Evolutionary conservation across 2,888 invertebrate species (phyloP).

Genomic region (Chymomyza fuscimana): DNA sequence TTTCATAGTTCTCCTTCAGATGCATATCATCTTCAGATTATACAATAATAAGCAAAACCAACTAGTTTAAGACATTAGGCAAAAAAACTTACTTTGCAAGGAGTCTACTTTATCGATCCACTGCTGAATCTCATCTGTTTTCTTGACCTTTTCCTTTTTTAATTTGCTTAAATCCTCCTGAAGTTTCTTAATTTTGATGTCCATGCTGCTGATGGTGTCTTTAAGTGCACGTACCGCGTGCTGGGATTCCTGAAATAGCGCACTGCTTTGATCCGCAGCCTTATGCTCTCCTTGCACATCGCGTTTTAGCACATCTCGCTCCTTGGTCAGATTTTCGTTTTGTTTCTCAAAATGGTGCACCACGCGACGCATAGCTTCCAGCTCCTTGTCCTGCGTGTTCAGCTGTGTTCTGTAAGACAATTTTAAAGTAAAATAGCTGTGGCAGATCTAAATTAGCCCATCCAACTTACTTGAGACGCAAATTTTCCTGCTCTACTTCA

Average conservation of each 20-base stretch:
- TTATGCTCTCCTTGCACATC: slow-evolving; percentile 72
- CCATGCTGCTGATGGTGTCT: slow-evolving; percentile 69
- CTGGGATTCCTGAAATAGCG: slow-evolving; percentile 71
- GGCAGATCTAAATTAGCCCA: neutral
- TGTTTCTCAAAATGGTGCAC: slow-evolving; percentile 75
- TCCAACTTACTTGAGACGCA: slow-evolving; percentile 67
- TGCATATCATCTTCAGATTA: slow-evolving; percentile 72
- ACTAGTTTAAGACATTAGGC: neutral
- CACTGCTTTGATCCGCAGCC: slow-evolving; percentile 53
- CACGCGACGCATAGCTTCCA: slow-evolving; percentile 75
- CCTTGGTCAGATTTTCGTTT: slow-evolving; percentile 74
- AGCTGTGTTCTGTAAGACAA: slow-evolving; percentile 63
- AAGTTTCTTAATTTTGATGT: slow-evolving; percentile 71
- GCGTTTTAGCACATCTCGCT: slow-evolving; percentile 75
- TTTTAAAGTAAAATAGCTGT: neutral
- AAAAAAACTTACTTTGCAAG: slow-evolving; percentile 65
- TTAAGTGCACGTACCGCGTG: slow-evolving; percentile 77
- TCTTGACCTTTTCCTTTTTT: slow-evolving; percentile 74
- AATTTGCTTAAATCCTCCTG: slow-evolving; percentile 67
- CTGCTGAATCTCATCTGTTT: slow-evolving; percentile 76
- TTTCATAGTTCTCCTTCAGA: slow-evolving; percentile 76
- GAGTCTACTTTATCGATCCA: slow-evolving; percentile 76
- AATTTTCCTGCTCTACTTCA: slow-evolving; percentile 71
- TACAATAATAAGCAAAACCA: neutral
- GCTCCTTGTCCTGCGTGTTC: slow-evolving; percentile 76